Conservation (phyloP, 1,140 invertebrate species). For the Plodia interpunctella region DNA sequence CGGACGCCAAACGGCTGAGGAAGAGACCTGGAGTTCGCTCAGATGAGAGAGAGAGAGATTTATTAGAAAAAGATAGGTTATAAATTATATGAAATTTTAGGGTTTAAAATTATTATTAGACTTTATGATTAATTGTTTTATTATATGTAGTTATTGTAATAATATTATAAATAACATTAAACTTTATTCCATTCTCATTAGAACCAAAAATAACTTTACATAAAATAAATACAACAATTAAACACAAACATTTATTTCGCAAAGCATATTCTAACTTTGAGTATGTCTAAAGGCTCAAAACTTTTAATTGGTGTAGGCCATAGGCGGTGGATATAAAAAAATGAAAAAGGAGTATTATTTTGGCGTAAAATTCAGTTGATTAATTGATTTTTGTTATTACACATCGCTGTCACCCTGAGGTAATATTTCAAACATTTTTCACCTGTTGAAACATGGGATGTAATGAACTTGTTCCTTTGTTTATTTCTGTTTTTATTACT, state of each 20-base stretch:
- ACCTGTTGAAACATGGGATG: conserved; percentile 1
- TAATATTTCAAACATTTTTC: conserved; percentile 15
- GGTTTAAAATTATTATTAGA: too few relatives aligned
- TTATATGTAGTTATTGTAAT: too few relatives aligned
- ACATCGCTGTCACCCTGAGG: conserved; percentile 9
- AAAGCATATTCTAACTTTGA: neutral
- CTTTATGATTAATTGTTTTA: too few relatives aligned
- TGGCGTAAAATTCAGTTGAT: neutral
- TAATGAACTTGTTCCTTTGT: conserved; percentile 10
- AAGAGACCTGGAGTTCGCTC: too few relatives aligned
- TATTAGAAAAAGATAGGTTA: too few relatives aligned
- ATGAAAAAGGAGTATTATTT: conserved; percentile 3
- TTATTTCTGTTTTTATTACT: conserved; percentile 2
- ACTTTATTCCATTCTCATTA: too few relatives aligned
- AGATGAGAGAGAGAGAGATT: too few relatives aligned
- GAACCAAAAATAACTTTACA: too few relatives aligned
- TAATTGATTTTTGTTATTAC: conserved; percentile 21
- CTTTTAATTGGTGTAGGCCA: conserved; percentile 19
- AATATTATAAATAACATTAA: too few relatives aligned
- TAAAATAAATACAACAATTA: neutral
- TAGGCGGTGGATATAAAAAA: neutral
- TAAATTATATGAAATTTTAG: too few relatives aligned
- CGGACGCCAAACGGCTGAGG: too few relatives aligned
- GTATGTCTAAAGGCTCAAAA: conserved; percentile 4
- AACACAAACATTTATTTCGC: neutral